Percentiles rank a stretch among this genome's conserved stretches.
These are phyloP conservation scores for Salvator merianae DNA, from an alignment of 2,113 vertebrate genomes.

Conservation along the genomic window DNA sequence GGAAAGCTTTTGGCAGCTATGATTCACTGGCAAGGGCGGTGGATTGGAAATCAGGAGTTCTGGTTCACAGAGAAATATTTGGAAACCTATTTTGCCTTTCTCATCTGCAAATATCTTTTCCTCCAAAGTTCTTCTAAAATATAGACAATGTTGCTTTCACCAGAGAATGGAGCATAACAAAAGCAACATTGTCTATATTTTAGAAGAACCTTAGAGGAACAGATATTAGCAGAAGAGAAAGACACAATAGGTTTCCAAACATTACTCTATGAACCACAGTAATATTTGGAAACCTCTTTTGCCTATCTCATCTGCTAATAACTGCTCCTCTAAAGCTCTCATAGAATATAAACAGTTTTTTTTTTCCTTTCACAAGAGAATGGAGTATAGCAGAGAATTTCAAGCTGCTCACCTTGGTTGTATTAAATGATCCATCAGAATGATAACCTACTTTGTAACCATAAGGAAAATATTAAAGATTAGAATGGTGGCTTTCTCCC, in stretches of 20 bases:
- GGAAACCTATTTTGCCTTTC: background rate
- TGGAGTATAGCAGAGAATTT: background rate
- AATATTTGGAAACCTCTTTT: too few species aligned
- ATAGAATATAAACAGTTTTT: too few species aligned
- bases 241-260: background rate
- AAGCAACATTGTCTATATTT: background rate
- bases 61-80: background rate
- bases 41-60: background rate
- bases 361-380: too few species aligned
- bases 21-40: conserved; percentile 12
- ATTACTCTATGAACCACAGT: background rate
- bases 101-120: background rate
- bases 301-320: too few species aligned
- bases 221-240: background rate
- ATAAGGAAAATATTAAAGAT: background rate
- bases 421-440: background rate
- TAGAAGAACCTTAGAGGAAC: background rate
- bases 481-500: too few species aligned
- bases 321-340: too few species aligned
- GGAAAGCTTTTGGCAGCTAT: conserved; percentile 17
- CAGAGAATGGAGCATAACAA: background rate
- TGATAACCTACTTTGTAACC: background rate
- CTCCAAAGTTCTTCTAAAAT: background rate
- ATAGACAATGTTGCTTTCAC: background rate
- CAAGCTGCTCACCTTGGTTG: background rate